phyloP scores from a whole-genome alignment of 2,113 vertebrate species.

The Sinocyclocheilus grahami region DNA sequence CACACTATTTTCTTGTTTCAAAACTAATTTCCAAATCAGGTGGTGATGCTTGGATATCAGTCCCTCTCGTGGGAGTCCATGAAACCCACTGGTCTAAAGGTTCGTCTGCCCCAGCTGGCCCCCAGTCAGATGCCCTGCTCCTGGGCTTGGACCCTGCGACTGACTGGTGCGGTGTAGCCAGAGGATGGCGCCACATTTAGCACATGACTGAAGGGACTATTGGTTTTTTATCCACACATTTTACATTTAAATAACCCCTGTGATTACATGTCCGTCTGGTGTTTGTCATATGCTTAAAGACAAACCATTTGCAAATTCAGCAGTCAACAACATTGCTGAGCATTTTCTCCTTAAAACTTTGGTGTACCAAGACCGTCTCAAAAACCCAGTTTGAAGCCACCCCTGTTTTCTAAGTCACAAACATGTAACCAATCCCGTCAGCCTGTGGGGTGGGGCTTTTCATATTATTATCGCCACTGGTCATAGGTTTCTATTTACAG shows the following conservation, averaged over 20 bases:
- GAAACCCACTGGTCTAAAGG: slow-evolving; percentile 74
- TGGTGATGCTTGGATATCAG: slow-evolving; percentile 81
- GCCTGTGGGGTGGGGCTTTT: too few relatives aligned
- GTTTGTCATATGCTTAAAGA: too few relatives aligned
- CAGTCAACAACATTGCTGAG: too few relatives aligned
- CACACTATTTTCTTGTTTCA: not conserved
- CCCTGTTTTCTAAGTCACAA: too few relatives aligned
- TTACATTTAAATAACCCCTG: not conserved
- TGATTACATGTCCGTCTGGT: too few relatives aligned
- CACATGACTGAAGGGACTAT: not conserved
- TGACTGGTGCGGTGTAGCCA: slow-evolving; percentile 72
- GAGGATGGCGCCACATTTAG: not conserved
- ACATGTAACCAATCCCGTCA: too few relatives aligned
- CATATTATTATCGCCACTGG: too few relatives aligned
- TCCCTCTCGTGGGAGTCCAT: slow-evolving; percentile 78
- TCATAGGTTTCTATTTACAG: too few relatives aligned
- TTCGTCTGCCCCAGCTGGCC: slow-evolving; percentile 78
- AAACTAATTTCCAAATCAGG: slow-evolving; percentile 73
- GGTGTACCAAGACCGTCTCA: too few relatives aligned
- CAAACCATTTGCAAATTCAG: too few relatives aligned
- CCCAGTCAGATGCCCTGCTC: slow-evolving; percentile 80
- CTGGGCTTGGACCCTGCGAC: slow-evolving; percentile 88
- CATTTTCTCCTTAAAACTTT: too few relatives aligned
- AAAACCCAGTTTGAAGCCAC: too few relatives aligned
- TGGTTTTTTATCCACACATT: not conserved